These are phyloP conservation scores for Drosophila multiciliata DNA, from an alignment of 2,888 invertebrate genomes.

Conservation along the genomic window DNA sequence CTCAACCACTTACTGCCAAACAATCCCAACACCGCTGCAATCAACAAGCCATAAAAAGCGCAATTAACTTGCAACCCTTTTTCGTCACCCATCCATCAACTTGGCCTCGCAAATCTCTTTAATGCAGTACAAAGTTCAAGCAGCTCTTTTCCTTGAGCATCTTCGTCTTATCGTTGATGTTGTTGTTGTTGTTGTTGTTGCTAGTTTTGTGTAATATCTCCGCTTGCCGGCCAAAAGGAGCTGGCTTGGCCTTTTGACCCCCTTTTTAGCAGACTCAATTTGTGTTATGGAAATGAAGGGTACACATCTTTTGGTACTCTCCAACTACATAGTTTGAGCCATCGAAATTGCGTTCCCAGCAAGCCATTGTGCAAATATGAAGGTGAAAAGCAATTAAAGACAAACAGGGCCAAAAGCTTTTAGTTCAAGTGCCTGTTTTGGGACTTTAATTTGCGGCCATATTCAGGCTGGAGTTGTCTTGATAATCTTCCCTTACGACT, in stretches of 20 bases:
- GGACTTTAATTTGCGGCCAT: slow-evolving; percentile 15
- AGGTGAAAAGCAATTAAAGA: slow-evolving; percentile 67
- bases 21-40: slow-evolving; percentile 3
- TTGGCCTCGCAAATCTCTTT: slow-evolving; percentile 51
- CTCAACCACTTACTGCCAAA: too few species aligned
- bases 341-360: slow-evolving; percentile 33
- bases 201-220: slow-evolving; percentile 29
- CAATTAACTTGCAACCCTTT: slow-evolving; percentile 74
- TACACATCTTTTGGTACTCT: slow-evolving; percentile 48
- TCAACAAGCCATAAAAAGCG: slow-evolving; percentile 68
- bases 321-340: slow-evolving; percentile 17
- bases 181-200: slow-evolving; percentile 17
- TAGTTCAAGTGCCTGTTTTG: not conserved
- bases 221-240: slow-evolving; percentile 16
- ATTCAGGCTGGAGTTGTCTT: slow-evolving; percentile 24
- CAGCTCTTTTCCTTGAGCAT: slow-evolving; percentile 19
- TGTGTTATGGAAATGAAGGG: slow-evolving; percentile 71
- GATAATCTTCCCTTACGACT: slow-evolving; percentile 43
- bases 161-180: not conserved
- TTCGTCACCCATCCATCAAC: slow-evolving; percentile 49
- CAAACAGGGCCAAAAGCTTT: slow-evolving; percentile 21
- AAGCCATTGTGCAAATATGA: slow-evolving; percentile 32
- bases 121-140: slow-evolving; percentile 58
- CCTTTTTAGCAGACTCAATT: slow-evolving; percentile 75
- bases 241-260: slow-evolving; percentile 41